Evolutionary conservation across 2,797 vertebrate genomes (phyloP).

Genomic region (Pangasius mekongensis): DNA sequence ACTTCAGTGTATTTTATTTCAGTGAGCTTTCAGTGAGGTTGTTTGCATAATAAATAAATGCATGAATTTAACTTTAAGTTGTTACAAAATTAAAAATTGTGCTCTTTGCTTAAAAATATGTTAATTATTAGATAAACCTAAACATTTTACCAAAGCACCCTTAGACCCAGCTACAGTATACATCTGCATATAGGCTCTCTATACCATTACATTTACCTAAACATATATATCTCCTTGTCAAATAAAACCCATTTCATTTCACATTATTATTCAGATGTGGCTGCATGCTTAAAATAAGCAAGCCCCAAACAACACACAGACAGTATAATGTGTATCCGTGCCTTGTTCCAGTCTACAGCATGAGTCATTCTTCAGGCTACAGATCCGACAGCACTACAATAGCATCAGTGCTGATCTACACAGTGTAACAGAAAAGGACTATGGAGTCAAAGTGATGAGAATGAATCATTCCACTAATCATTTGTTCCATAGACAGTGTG

Average conservation of each 20-base stretch:
- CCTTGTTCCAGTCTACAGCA: conserved; percentile 23
- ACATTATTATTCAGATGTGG: conserved; percentile 22
- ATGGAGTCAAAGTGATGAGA: conserved; percentile 25
- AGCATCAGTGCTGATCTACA: conserved; percentile 25
- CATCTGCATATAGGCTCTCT: neutral
- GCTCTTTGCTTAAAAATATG: neutral
- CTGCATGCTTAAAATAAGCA: conserved; percentile 8
- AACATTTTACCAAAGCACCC: neutral
- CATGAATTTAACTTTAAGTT: neutral
- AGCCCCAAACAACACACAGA: neutral
- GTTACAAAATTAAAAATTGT: neutral
- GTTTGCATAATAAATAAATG: neutral
- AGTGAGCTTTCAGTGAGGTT: neutral
- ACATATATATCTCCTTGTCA: neutral
- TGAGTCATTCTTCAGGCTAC: conserved; percentile 33
- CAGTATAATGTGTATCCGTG: conserved; percentile 11
- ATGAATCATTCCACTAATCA: conserved; percentile 39
- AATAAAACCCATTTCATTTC: conserved; percentile 4
- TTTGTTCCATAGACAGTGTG: conserved; percentile 24
- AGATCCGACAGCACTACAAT: conserved; percentile 36
- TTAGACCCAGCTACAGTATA: neutral
- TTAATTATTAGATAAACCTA: neutral
- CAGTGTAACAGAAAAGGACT: conserved; percentile 31
- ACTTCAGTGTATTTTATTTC: neutral
- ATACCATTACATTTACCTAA: neutral